Conservation (phyloP, 2,797 vertebrate genomes). For the Rhynchonycteris naso region DNA sequence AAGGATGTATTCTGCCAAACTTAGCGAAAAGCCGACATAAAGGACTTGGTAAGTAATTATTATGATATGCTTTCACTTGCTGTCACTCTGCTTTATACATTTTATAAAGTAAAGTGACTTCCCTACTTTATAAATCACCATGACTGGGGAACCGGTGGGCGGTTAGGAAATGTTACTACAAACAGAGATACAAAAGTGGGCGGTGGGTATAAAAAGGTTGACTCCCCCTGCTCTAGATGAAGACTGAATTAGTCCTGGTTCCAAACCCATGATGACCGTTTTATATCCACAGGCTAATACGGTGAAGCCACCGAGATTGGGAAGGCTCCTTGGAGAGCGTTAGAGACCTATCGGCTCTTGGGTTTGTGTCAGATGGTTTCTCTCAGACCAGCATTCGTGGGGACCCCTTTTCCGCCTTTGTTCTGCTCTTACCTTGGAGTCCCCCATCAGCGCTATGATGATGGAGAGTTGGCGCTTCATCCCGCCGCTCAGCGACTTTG, state of each 20-base stretch:
- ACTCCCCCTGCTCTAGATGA: too few species aligned
- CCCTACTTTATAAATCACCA: too few species aligned
- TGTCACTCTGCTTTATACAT: too few species aligned
- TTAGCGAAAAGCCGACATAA: too few species aligned
- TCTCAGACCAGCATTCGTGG: neutral
- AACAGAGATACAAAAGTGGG: too few species aligned
- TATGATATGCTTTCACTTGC: too few species aligned
- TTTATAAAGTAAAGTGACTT: too few species aligned
- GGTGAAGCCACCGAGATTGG: neutral
- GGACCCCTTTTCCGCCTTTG: neutral
- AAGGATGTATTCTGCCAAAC: too few species aligned
- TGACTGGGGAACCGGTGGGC: too few species aligned
- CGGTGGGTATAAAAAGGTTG: too few species aligned
- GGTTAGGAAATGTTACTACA: too few species aligned
- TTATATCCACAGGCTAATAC: neutral
- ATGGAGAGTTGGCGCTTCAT: constrained; percentile 98
- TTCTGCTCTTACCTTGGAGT: constrained; percentile 91
- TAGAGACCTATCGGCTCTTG: neutral
- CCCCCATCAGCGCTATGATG: constrained; percentile 95
- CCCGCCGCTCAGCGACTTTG: constrained; percentile 93
- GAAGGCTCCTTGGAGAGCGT: neutral
- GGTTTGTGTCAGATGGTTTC: neutral
- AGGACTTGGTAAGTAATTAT: too few species aligned
- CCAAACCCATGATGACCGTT: neutral
- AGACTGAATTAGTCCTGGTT: neutral